Base-by-base conservation (phyloP, 2,113 vertebrate species). In the Camelus dromedarius region DNA sequence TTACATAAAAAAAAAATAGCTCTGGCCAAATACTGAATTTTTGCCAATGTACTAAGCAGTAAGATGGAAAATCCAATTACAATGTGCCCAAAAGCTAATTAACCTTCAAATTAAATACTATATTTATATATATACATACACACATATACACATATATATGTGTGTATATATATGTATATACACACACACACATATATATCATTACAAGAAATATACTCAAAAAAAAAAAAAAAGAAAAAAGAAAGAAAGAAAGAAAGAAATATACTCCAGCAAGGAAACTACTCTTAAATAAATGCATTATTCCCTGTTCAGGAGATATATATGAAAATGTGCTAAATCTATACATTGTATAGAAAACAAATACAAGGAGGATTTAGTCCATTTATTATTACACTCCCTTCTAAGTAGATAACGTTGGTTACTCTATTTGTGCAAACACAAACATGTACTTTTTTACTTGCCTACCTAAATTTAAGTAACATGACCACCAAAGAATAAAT, bases 401-500 rank as follows among this genome's bases (percentile, higher is more conserved):
- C n/a, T 67, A 89, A 70, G 10, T 32, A 87, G 13, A 66, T 35
- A 80, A 70, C 16, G 8, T 46, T 62, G 82, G 42, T 32, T 91
- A 84, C 32, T 38, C 35, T 69, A 32, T 42, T 38, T 70, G 30
- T 89, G 48, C 35, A 84, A 56, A 64, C 42, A 89, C 64, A 92
- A 70, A 30, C 32, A 93, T 70, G 30, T 14, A 72, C 2, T 60
- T 77, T 79, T 93, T 91, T 52, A 83, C 24, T 84, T 75, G 24
- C 48, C 58, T 83, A 92, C 38, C 46, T 81, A 80, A 85, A 92
- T 80, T 50, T 86, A 93, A 79, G 52, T 42, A 60, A 96, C 16
- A 24, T 77, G 67, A 77, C 56, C 48, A 88, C 11, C 35, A 82
- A 86, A 92, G 38, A 66, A 11, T 70, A 35, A 86, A 72, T 10